These are phyloP conservation scores for Lepus americanus DNA, from an alignment of 2,113 vertebrate species.

Conservation along the genomic window DNA sequence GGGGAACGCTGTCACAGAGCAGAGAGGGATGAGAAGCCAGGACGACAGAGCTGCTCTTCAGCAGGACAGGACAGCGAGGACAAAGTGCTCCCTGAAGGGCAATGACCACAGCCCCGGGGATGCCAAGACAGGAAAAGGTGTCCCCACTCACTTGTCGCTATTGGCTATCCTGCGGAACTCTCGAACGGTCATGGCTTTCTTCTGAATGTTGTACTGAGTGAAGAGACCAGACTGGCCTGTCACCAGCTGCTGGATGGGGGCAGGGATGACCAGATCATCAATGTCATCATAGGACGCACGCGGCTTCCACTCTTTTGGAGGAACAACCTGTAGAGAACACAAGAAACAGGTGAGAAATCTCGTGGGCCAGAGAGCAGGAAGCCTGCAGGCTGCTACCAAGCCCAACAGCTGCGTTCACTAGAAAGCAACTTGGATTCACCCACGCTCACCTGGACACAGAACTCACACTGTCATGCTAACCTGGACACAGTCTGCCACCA, in stretches of 20 bases:
- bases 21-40: background rate
- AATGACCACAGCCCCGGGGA: too few species aligned
- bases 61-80: fast-evolving
- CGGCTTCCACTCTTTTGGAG: slow-evolving; percentile 97
- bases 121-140: too few species aligned
- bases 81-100: too few species aligned
- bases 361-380: background rate
- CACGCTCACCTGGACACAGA: background rate
- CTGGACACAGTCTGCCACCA: background rate
- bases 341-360: background rate
- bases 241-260: slow-evolving; percentile 98
- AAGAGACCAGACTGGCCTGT: slow-evolving; percentile 98
- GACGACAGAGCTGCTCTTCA: fast-evolving
- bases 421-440: background rate
- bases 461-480: background rate
- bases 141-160: slow-evolving; percentile 93
- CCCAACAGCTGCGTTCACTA: background rate
- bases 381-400: background rate
- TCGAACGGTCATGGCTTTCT: slow-evolving; percentile 97
- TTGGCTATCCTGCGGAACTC: slow-evolving; percentile 96
- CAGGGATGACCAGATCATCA: slow-evolving; percentile 96
- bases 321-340: slow-evolving; percentile 91
- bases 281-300: slow-evolving; percentile 94
- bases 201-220: slow-evolving; percentile 99
- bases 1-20: background rate